phyloP scores from a whole-genome alignment of 1,140 invertebrate species.

The Chionoecetes opilio region DNA sequence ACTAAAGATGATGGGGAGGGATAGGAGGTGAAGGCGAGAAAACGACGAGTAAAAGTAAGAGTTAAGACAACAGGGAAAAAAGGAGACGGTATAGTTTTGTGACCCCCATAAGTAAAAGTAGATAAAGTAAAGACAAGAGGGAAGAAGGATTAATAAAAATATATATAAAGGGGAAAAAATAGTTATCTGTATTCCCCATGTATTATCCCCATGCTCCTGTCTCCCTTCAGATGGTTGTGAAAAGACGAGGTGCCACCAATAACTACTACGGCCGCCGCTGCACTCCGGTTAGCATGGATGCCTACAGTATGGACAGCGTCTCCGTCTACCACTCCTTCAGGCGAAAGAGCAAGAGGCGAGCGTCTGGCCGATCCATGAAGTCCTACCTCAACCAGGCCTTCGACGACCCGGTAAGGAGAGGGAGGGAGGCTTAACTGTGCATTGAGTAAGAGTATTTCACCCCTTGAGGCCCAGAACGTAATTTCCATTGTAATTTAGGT shows the following conservation, averaged over 20 bases:
- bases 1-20: no score
- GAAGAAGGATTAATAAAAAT: not conserved
- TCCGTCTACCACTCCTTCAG: conserved; percentile 92
- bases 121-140: not conserved
- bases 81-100: no score
- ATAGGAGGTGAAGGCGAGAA: no score
- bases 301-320: conserved; percentile 94
- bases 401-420: conserved; percentile 90
- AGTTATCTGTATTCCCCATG: not conserved
- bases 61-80: not conserved
- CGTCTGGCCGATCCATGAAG: conserved; percentile 94
- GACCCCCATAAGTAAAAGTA: no score
- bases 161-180: not conserved
- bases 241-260: conserved; percentile 87
- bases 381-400: conserved; percentile 97
- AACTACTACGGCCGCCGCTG: conserved; percentile 90
- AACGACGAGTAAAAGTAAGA: no score
- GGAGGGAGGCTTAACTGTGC: no score
- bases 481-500: no score
- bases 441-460: no score
- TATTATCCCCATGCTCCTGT: not conserved
- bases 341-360: conserved; percentile 84
- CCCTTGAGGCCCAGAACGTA: no score
- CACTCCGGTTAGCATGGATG: conserved; percentile 93
- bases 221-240: conserved; percentile 87